Percentiles rank a stretch among this genome's conserved stretches.
phyloP scores from a whole-genome alignment of 2,797 vertebrate genomes.

The Kryptolebias ocellatus region DNA sequence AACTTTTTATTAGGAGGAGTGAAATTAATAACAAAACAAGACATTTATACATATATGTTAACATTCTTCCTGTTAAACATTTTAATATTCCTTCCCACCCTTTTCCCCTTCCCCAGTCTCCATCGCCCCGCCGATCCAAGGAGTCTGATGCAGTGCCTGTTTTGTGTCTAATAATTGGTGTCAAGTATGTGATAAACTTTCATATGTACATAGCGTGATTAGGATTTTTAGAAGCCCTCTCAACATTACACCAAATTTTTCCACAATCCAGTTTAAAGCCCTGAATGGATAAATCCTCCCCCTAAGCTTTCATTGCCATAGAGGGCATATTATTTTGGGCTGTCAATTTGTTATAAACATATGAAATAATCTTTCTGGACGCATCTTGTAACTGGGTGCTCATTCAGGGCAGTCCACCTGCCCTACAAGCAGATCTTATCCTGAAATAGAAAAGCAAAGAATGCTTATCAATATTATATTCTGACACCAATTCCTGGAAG shows the following conservation, averaged over 20 bases:
- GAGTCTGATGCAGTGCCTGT: background rate
- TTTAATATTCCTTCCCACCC: no score
- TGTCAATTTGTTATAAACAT: background rate
- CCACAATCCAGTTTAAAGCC: background rate
- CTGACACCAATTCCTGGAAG: background rate
- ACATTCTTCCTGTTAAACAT: no score
- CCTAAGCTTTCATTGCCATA: background rate
- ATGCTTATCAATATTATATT: background rate
- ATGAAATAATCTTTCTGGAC: background rate
- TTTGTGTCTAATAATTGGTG: background rate
- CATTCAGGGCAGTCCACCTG: background rate
- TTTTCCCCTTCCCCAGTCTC: no score
- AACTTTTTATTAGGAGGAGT: no score
- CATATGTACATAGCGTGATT: background rate
- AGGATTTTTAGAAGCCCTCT: background rate
- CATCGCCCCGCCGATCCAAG: no score
- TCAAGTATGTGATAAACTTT: background rate
- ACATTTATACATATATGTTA: no score
- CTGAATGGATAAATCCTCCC: background rate
- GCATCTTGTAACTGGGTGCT: background rate
- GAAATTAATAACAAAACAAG: no score
- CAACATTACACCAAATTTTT: background rate
- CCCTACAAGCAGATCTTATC: background rate
- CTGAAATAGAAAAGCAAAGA: slow-evolving; percentile 1
- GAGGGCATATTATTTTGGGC: background rate